Conservation (phyloP, 2,113 vertebrate genomes). For the Semnornis frantzii region DNA sequence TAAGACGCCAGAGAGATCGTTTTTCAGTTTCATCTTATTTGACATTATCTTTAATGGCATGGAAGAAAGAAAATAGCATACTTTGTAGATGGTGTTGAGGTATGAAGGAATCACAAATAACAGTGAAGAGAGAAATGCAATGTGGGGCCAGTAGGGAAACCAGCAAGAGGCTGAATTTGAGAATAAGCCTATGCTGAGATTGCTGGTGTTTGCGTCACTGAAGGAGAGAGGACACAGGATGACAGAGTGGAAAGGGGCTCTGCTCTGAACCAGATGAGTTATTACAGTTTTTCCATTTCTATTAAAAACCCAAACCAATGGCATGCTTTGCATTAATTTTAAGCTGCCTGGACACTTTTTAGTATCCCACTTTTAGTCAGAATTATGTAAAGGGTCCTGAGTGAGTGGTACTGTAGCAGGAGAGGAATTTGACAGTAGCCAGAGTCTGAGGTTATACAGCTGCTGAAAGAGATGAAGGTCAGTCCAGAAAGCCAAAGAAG, state of each 20-base stretch:
- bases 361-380: neutral
- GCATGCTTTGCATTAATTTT: neutral
- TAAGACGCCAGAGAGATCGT: constrained; percentile 10
- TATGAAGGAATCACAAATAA: constrained; percentile 41
- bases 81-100: constrained; percentile 35
- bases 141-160: neutral
- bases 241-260: neutral
- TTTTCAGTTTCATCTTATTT: constrained; percentile 48
- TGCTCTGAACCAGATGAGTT: neutral
- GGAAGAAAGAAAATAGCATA: constrained; percentile 62
- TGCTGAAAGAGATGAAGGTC: constrained; percentile 8
- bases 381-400: neutral
- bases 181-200: neutral
- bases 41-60: constrained; percentile 60
- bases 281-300: neutral
- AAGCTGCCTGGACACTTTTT: neutral
- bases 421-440: neutral
- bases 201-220: neutral
- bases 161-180: neutral
- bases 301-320: neutral
- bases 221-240: neutral
- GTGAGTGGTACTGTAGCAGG: neutral
- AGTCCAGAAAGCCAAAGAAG: constrained; percentile 10
- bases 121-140: constrained; percentile 2
- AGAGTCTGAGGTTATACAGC: neutral